Base-by-base conservation (phyloP, 2,888 invertebrate species). In the Opisthograptis luteolata region DNA sequence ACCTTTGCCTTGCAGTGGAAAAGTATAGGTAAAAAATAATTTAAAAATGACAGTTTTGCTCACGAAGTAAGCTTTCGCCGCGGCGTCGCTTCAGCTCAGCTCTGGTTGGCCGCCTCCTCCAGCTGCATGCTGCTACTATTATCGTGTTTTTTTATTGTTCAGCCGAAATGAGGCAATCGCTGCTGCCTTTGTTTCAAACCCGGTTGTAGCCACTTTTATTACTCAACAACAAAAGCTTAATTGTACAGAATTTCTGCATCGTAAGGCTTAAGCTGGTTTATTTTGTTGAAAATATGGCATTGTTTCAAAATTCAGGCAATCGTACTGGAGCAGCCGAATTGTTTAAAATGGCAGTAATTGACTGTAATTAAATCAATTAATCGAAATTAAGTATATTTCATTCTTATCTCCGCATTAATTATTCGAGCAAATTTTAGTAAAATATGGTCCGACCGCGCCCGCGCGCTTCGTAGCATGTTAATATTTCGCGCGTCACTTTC, bases 181-280 rank as follows among this genome's bases (percentile, higher is more conserved):
- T 10, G 7, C 10, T 3, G 27, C 39, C 10, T 1, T 24, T 36
- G 31, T 41, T 41, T 24, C 7, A n/a, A 24, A 41, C 15, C 17
- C 24, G 15, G 41, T 24, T 32, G 8, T 2, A 17, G 15, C 10
- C 10, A 13, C 13, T 35, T 35, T 35, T 35, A 35, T 27, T 27
- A 13, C 13, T 14, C 24, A 5, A n/a, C 35, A 19, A 9, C 20
- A 27, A 7, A 34, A 25, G 22, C 12, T 43, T 34, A 34, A 15
- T 40, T 15, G 22, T 22, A 9, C 15, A 10, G 22, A 41, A 15
- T 22, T 31, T 15, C 31, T 20, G 22, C 1, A 10, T 41, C 41
- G 41, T 9, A 1, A 6, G 19, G 7, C 8, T 6, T 7, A n/a
- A n/a, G n/a, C 17, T 12, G 9, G 15, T 32, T n/a, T 7, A n/a